These are phyloP conservation scores for Pandemis heparana DNA, from an alignment of 2,888 invertebrate species.

Conservation along the genomic window DNA sequence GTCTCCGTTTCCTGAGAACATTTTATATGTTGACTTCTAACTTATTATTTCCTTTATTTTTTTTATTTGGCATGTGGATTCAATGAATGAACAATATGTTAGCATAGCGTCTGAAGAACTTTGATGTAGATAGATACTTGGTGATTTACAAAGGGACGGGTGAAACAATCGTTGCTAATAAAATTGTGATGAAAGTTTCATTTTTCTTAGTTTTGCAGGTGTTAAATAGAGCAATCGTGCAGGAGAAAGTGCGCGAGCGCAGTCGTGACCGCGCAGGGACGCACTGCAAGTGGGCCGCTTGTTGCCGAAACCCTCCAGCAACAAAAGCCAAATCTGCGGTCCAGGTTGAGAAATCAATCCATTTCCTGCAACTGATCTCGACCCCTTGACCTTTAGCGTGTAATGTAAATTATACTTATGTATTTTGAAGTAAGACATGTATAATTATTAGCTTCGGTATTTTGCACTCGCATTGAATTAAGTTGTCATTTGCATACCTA, in stretches of 20 bases:
- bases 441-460: too few relatives aligned
- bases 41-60: slow-evolving; percentile 35
- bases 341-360: slow-evolving; percentile 4
- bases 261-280: slow-evolving; percentile 71
- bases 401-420: too few relatives aligned
- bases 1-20: slow-evolving; percentile 68
- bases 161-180: slow-evolving; percentile 32
- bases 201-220: slow-evolving; percentile 59
- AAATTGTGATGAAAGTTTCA: slow-evolving; percentile 62
- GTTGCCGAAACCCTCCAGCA: slow-evolving; percentile 43
- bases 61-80: neutral
- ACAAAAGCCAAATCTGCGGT: slow-evolving; percentile 1
- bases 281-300: slow-evolving; percentile 57
- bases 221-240: slow-evolving; percentile 74
- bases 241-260: slow-evolving; percentile 71
- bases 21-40: slow-evolving; percentile 50
- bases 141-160: neutral
- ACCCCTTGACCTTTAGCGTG: too few relatives aligned
- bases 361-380: neutral
- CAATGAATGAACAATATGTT: neutral
- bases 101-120: neutral
- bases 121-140: neutral
- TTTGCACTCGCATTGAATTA: too few relatives aligned
- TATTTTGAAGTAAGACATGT: too few relatives aligned
- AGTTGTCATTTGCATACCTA: too few relatives aligned